A percentile compares a stretch with the other conserved stretches of the same genome.
Conservation (phyloP, 2,888 invertebrate genomes). For the Macaria liturata region DNA sequence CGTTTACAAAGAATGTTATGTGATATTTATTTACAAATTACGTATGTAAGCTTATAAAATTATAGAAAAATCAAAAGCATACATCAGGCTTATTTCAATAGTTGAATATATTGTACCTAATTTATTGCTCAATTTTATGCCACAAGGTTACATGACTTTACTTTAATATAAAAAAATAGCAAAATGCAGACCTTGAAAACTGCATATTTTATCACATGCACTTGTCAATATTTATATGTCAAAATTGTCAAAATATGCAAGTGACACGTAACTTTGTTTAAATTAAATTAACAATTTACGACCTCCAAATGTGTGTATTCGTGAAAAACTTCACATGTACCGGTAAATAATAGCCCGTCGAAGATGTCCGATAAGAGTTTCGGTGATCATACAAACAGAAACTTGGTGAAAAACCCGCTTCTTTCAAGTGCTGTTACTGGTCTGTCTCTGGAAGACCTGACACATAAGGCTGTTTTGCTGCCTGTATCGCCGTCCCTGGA, state of each 20-base stretch:
- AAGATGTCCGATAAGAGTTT: constrained; percentile 78
- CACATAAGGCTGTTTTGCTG: constrained; percentile 87
- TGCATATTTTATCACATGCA: constrained; percentile 14
- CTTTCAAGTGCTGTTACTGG: constrained; percentile 89
- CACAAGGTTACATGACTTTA: no score
- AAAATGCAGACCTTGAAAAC: constrained; percentile 11
- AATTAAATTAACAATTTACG: constrained; percentile 76
- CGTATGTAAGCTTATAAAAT: no score
- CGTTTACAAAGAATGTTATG: no score
- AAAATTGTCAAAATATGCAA: constrained; percentile 73
- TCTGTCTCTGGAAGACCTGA: constrained; percentile 88
- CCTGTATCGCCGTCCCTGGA: constrained; percentile 82
- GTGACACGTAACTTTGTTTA: constrained; percentile 81
- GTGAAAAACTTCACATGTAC: constrained; percentile 62
- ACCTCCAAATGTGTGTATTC: constrained; percentile 79
- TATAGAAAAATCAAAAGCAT: no score
- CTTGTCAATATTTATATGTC: constrained; percentile 31
- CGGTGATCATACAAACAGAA: constrained; percentile 69
- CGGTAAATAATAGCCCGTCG: constrained; percentile 51
- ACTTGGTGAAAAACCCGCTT: constrained; percentile 85
- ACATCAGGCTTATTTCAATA: no score
- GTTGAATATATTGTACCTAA: no score
- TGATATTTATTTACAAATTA: no score
- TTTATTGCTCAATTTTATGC: no score
- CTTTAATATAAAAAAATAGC: neutral